Evolutionary conservation across 1,140 invertebrate species (phyloP), one percentile per base, ranked within the genome.

Genomic region (Magallana gigas): DNA sequence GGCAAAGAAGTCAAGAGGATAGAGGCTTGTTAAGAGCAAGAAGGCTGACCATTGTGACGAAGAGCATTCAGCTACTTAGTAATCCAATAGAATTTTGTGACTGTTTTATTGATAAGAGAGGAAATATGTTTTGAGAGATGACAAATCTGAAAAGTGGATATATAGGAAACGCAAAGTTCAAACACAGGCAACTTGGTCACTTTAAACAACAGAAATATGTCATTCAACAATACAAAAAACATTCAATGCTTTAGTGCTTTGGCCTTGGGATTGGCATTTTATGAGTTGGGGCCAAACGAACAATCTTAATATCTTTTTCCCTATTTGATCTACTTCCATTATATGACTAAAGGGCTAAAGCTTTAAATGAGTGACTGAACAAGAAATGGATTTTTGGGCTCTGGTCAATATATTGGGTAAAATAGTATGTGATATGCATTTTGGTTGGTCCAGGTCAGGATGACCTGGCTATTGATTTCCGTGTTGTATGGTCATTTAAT

Each of bases 101-200:
- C 23, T 76, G 68, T 76, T 76, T 76, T 76, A 76, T 76, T 76
- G 68, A 76, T 76, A 29, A 12, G 29, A 23, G 68, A 76, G 68
- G 68, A 76, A 76, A 76, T 76, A 36, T 76, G 68, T 76, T 76
- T 76, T 76, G 23, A 76, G 68, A 76, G 68, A 76, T 76, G 68
- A 76, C 68, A 76, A 76, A 76, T 76, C 68, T 76, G 23, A 76
- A 76, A 29, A 68, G 64, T 68, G 64, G 16, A 18, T n/a, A 76
- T 11, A 76, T 76, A 76, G 23, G 68, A 76, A 76, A 29, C 36
- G 36, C 23, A 76, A 23, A 76, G 68, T 76, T 76, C 68, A 76
- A 11, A 76, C 23, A 36, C 68, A 76, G 68, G 68, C 68, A 48
- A 76, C 68, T 76, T 76, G 68, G 68, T 76, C 68, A 76, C 36